Evolutionary conservation across 2,113 vertebrate genomes (phyloP).

Genomic region (Willisornis vidua): DNA sequence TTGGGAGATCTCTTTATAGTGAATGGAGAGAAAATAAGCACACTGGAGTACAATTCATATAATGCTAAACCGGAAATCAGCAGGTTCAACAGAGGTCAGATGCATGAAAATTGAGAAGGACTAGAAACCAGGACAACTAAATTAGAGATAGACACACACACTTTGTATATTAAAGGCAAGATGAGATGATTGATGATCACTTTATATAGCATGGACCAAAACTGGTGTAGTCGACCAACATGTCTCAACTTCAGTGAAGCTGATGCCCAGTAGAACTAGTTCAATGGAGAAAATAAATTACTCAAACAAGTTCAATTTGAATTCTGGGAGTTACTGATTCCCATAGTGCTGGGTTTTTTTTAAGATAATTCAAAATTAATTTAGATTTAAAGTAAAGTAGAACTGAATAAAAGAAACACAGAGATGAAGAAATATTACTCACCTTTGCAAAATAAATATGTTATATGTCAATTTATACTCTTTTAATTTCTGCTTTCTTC

Average conservation of each 20-base stretch:
- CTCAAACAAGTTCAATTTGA: not conserved
- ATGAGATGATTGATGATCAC: not conserved
- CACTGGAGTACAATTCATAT: not conserved
- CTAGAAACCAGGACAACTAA: not conserved
- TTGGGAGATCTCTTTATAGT: not conserved
- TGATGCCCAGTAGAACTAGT: not conserved
- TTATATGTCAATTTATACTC: not conserved
- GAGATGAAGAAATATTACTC: not conserved
- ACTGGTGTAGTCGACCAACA: not conserved
- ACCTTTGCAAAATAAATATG: not conserved
- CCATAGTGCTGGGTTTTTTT: accelerated
- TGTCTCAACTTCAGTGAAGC: not conserved
- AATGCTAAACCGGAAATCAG: not conserved
- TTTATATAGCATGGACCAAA: not conserved
- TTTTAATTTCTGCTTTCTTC: not conserved
- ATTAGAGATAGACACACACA: not conserved
- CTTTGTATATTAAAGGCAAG: not conserved
- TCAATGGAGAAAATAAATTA: not conserved
- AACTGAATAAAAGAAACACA: not conserved
- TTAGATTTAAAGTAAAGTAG: not conserved
- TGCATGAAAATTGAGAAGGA: not conserved
- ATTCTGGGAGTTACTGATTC: not conserved
- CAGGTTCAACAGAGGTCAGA: not conserved
- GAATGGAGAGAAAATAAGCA: not conserved
- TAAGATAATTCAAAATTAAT: not conserved